These are phyloP conservation scores for Hippocampus barbouri DNA, from an alignment of 2,113 vertebrate species.

Conservation along the genomic window DNA sequence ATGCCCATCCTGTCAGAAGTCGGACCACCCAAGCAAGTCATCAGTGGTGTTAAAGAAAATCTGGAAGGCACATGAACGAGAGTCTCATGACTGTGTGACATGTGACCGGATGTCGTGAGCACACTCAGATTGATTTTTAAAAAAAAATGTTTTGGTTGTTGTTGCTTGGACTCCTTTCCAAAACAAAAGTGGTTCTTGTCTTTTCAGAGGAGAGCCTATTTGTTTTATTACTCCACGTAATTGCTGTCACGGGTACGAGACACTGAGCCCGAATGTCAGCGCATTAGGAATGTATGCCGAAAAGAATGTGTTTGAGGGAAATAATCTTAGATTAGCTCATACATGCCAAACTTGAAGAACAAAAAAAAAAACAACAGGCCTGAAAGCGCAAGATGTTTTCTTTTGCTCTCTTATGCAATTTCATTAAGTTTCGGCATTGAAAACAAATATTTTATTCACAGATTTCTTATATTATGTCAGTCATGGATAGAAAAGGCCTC, in stretches of 20 bases:
- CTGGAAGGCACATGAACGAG: constrained; percentile 47
- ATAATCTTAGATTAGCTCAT: background rate
- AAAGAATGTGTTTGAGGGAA: background rate
- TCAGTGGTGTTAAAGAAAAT: constrained; percentile 9
- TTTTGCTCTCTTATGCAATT: background rate
- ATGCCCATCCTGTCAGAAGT: constrained; percentile 6
- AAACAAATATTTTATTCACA: background rate
- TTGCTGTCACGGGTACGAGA: background rate
- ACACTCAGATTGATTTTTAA: background rate
- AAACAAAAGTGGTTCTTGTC: constrained; percentile 1
- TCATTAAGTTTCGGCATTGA: background rate
- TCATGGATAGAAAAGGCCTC: too few relatives aligned
- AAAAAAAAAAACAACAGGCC: background rate
- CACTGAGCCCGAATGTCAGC: background rate
- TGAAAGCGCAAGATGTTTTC: background rate
- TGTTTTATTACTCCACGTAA: background rate
- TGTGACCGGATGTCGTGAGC: constrained; percentile 14
- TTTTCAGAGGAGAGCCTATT: background rate
- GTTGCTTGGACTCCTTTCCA: background rate
- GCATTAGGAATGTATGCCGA: background rate
- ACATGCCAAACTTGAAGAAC: background rate
- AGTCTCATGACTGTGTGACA: constrained; percentile 49
- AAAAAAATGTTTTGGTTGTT: background rate
- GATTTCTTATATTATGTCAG: background rate
- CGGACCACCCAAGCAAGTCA: constrained; percentile 1